Evolutionary conservation across 2,888 invertebrate genomes (phyloP).

Genomic region (Pharmacophagus antenor): DNA sequence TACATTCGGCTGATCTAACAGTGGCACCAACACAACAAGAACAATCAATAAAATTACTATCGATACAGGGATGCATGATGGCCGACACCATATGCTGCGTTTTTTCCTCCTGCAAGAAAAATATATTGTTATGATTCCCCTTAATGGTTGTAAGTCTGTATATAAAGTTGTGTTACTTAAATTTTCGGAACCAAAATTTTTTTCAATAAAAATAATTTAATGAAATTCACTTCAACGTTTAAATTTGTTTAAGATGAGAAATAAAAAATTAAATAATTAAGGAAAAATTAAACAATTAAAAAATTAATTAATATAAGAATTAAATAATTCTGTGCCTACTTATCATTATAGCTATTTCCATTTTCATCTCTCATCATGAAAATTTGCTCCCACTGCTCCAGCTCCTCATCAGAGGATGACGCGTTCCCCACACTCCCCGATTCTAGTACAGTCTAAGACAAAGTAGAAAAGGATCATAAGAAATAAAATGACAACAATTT

Average conservation of each 20-base stretch:
- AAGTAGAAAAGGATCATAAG: constrained; percentile 31
- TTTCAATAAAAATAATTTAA: too few relatives aligned
- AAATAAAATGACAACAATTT: not conserved
- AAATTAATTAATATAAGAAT: too few relatives aligned
- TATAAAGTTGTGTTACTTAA: too few relatives aligned
- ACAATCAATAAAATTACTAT: constrained; percentile 89
- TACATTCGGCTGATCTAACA: constrained; percentile 85
- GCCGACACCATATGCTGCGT: constrained; percentile 86
- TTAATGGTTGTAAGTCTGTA: too few relatives aligned
- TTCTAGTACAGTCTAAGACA: constrained; percentile 84
- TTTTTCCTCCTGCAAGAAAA: constrained; percentile 62
- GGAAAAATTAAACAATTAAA: too few relatives aligned
- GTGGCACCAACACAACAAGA: constrained; percentile 87
- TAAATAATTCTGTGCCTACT: constrained; percentile 53
- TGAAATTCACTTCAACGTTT: too few relatives aligned
- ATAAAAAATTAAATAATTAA: too few relatives aligned
- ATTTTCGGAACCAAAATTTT: too few relatives aligned
- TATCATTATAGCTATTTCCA: constrained; percentile 82
- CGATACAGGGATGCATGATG: constrained; percentile 91
- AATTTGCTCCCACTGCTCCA: constrained; percentile 89
- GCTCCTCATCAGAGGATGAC: constrained; percentile 84
- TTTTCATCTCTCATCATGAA: constrained; percentile 86
- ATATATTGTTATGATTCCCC: not conserved
- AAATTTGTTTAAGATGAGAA: too few relatives aligned
- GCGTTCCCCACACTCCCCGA: constrained; percentile 83